Conservation (phyloP, 92 coral and sea anemone species). For the Meandrina meandrites region DNA sequence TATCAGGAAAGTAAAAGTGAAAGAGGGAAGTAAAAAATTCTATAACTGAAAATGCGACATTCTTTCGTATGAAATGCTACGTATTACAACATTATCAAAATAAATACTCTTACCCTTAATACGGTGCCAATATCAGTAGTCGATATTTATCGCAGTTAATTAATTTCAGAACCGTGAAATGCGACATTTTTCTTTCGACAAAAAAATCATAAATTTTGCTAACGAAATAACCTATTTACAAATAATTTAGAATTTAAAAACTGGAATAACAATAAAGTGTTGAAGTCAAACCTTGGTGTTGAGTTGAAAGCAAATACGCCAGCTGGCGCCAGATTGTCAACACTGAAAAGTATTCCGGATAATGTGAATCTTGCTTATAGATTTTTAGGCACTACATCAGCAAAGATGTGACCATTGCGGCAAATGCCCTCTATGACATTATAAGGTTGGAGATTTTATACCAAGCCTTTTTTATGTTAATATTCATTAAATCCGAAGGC, state of each 20-base stretch:
- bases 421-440: neutral
- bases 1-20: neutral
- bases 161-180: too few relatives aligned
- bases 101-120: too few relatives aligned
- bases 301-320: neutral
- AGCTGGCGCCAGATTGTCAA: neutral
- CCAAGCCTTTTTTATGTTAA: neutral
- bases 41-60: too few relatives aligned
- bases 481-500: neutral
- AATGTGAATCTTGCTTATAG: neutral
- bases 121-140: too few relatives aligned
- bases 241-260: neutral
- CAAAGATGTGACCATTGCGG: neutral
- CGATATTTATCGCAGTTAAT: too few relatives aligned
- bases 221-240: neutral
- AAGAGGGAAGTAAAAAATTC: too few relatives aligned
- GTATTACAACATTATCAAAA: too few relatives aligned
- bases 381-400: neutral
- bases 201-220: neutral
- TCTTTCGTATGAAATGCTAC: too few relatives aligned
- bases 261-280: neutral
- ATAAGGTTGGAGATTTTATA: neutral
- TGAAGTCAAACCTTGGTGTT: neutral
- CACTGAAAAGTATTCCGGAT: neutral
- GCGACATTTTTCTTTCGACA: neutral